Evolutionary conservation across 2,113 vertebrate genomes (phyloP).

Genomic region (Caretta caretta): DNA sequence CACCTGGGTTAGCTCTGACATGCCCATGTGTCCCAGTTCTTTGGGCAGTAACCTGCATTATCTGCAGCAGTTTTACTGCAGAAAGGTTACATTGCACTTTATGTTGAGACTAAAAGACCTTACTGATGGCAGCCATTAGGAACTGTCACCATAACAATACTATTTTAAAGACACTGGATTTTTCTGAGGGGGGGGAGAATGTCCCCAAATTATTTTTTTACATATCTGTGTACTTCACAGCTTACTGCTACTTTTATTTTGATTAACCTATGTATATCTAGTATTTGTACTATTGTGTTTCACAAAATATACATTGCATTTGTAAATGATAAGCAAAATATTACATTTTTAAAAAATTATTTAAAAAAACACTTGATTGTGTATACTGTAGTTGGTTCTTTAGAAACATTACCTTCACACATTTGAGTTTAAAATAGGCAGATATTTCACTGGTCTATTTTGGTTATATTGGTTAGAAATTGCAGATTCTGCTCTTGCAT

Average conservation of each 20-base stretch:
- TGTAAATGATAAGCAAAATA: background rate
- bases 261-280: background rate
- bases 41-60: background rate
- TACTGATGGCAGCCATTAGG: background rate
- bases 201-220: background rate
- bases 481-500: background rate
- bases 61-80: too few species aligned
- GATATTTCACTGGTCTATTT: background rate
- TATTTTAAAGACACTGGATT: background rate
- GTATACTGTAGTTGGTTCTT: background rate
- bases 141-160: background rate
- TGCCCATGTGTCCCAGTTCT: background rate
- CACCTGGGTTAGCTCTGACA: background rate
- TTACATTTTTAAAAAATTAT: background rate
- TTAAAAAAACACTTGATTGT: background rate
- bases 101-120: background rate
- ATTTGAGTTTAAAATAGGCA: background rate
- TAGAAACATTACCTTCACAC: background rate
- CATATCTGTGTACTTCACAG: background rate
- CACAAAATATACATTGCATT: background rate
- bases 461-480: background rate
- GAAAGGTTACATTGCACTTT: too few species aligned
- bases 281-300: background rate
- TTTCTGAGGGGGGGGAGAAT: too few species aligned
- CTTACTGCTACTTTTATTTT: background rate